Conservation (phyloP, 2,888 invertebrate species). For the Physocephala rufipes region DNA sequence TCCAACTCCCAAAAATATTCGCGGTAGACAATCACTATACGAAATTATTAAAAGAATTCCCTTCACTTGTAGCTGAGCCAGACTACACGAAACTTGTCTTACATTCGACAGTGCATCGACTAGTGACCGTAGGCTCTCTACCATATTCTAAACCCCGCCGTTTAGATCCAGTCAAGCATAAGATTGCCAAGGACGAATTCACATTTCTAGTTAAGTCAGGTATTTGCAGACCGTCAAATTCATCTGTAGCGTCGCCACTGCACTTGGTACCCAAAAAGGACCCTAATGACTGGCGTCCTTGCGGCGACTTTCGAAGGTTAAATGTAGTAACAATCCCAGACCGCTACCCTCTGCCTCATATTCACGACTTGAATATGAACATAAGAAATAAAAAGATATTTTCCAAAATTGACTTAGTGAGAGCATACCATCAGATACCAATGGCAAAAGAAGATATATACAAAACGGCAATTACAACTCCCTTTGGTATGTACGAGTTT, state of each 20-base stretch:
- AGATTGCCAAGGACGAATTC: slow-evolving; percentile 14
- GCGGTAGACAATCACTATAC: slow-evolving; percentile 9
- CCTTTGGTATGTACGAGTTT: slow-evolving; percentile 29
- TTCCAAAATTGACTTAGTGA: too few relatives aligned
- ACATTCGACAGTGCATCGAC: slow-evolving; percentile 22
- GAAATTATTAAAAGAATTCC: slow-evolving; percentile 13
- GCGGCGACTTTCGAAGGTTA: too few relatives aligned
- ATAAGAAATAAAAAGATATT: too few relatives aligned
- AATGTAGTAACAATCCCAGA: too few relatives aligned
- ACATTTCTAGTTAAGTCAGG: slow-evolving; percentile 13
- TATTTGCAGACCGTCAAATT: too few relatives aligned
- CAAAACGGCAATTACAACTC: background rate
- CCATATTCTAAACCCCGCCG: slow-evolving; percentile 23
- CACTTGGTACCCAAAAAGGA: too few relatives aligned
- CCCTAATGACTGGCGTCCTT: too few relatives aligned
- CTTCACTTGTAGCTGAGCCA: background rate
- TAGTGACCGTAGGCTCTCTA: slow-evolving; percentile 11
- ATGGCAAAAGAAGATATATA: slow-evolving; percentile 8
- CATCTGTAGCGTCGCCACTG: too few relatives aligned
- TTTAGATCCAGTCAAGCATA: background rate
- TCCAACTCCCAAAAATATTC: slow-evolving; percentile 21
- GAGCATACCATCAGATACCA: too few relatives aligned
- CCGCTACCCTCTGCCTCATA: too few relatives aligned
- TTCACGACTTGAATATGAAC: too few relatives aligned
- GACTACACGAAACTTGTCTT: slow-evolving; percentile 22